Conservation (phyloP, 2,797 vertebrate genomes). For the Halcyon chelicuti region DNA sequence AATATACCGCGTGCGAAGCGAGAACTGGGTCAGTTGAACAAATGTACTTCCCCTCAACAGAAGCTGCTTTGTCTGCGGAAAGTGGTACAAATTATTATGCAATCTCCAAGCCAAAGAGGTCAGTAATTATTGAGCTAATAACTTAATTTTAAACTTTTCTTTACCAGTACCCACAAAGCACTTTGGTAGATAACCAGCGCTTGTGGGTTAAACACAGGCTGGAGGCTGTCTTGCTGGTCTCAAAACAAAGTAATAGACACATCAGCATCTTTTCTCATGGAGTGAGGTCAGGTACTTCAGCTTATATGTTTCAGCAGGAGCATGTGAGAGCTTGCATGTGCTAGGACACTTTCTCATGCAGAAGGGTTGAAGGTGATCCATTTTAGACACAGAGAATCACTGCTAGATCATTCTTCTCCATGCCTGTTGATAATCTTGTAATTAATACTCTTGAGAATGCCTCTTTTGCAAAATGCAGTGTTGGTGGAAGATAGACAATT, state of each 20-base stretch:
- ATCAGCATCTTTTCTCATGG: not conserved
- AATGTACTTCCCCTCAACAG: constrained; percentile 92
- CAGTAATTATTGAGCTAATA: constrained; percentile 2
- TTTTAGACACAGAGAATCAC: not conserved
- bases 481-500: not conserved
- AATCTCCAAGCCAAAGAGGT: constrained; percentile 89
- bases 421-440: not conserved
- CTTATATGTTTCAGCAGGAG: not conserved
- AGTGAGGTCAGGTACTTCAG: not conserved
- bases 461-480: not conserved
- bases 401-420: not conserved
- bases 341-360: not conserved
- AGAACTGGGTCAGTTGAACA: constrained; percentile 91
- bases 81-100: constrained; percentile 89
- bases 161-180: not conserved
- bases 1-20: constrained; percentile 93
- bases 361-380: not conserved
- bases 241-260: not conserved
- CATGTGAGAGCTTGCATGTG: not conserved
- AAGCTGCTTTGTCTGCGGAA: constrained; percentile 91
- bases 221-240: not conserved
- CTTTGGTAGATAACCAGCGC: not conserved
- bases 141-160: not conserved
- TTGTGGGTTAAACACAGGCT: not conserved
- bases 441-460: not conserved